A percentile compares a stretch with the other conserved stretches of the same genome.
Conservation (phyloP, 2,888 invertebrate species). For the Melieria picta region DNA sequence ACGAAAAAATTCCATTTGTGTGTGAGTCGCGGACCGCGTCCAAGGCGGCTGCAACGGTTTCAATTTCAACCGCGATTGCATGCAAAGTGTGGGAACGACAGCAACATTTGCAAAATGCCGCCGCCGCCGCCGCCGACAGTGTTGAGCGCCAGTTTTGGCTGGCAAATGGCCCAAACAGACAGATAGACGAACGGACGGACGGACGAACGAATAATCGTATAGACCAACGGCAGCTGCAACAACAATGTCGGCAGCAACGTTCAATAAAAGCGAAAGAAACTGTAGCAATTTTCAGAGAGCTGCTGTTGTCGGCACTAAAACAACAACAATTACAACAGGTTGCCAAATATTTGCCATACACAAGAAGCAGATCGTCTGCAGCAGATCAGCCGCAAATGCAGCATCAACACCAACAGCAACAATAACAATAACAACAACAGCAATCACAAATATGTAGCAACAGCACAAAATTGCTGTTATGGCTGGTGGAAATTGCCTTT, state of each 20-base stretch:
- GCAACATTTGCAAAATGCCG: slow-evolving; percentile 14
- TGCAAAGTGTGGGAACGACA: slow-evolving; percentile 32
- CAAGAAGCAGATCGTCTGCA: slow-evolving; percentile 15
- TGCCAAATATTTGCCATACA: slow-evolving; percentile 6
- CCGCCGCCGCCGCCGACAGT: not conserved
- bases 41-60: slow-evolving; percentile 13
- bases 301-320: not conserved
- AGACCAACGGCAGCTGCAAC: not conserved
- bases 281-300: too few relatives aligned
- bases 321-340: not conserved
- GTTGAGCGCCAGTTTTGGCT: not conserved
- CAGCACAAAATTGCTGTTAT: not conserved
- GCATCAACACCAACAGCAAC: too few relatives aligned
- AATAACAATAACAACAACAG: too few relatives aligned
- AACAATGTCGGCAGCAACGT: not conserved
- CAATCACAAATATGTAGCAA: too few relatives aligned
- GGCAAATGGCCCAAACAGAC: slow-evolving; percentile 1
- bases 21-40: not conserved
- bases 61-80: slow-evolving; percentile 22
- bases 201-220: too few relatives aligned
- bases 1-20: slow-evolving; percentile 12
- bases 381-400: not conserved
- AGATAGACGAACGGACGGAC: too few relatives aligned
- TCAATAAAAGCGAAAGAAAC: too few relatives aligned
- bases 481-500: slow-evolving; percentile 37